Evolutionary conservation across 2,113 vertebrate species (phyloP), one percentile per base, ranked within the genome.

Genomic region (Psittacus erithacus): DNA sequence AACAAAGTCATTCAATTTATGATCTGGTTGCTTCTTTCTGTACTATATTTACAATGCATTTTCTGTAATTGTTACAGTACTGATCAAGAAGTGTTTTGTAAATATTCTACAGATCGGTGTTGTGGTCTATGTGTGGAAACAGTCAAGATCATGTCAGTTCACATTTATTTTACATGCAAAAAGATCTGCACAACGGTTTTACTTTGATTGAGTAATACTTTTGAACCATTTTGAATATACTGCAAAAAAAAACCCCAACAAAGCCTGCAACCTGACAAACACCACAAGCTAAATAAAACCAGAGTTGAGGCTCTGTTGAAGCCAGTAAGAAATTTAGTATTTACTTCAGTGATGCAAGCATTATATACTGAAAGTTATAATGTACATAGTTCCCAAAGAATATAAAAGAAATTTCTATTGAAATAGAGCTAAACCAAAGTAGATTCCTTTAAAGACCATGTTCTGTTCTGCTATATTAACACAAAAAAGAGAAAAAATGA

Each of bases 1-100:
- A 97, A 97, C 91, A 92, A 95, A 96, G 94, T 95, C 7, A 82
- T 94, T 93, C 94, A 59, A 82, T 93, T 95, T 95, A 82, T 96
- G 67, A 85, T 94, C 91, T 94, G 65, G 75, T 95, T 95, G 69
- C 69, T 59, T 94, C 93, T 92, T 91, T 81, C 44, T 8, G 57
- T 75, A 41, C 47, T 88, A 28, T 88, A 86, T 96, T 88, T 96
- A 86, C 86, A 79, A 82, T 82, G 55, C 10, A 60, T 94, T 95
- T 92, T 93, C 82, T 90, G 55, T 96, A 91, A 86, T 88, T 96
- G 75, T 93, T 93, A 88, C 65, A 86, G 60, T 96, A 96, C 93
- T 93, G 92, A 96, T 94, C 76, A 93, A 90, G 25, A n/a, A 78
- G 24, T 47, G 44, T 91, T 93, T 92, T 92, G 78, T 65, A 95